These are phyloP conservation scores for Pica pica DNA, from an alignment of 2,113 vertebrate genomes.

Conservation along the genomic window DNA sequence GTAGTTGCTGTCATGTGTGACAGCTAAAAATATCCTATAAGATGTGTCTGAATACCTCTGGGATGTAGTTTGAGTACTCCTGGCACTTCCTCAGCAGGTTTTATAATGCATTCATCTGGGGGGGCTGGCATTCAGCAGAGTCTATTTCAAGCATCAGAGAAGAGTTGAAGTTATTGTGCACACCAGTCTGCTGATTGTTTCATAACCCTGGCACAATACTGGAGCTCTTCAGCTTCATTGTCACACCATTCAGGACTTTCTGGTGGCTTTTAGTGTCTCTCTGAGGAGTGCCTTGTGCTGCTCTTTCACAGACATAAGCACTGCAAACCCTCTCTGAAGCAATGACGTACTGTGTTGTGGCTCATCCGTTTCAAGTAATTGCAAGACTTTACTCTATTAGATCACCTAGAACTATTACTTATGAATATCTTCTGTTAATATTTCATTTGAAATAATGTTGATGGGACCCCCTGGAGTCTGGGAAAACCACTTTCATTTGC, in stretches of 20 bases:
- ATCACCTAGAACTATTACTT: slow-evolving; percentile 12
- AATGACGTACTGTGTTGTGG: not conserved
- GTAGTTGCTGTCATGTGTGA: slow-evolving; percentile 22
- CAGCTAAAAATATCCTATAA: slow-evolving; percentile 65
- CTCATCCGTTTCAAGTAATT: not conserved
- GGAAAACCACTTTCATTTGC: not conserved
- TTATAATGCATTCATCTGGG: slow-evolving; percentile 37
- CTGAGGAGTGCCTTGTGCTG: not conserved
- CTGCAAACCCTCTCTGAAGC: not conserved
- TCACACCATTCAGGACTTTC: not conserved
- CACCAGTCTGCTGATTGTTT: not conserved
- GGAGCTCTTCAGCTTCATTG: not conserved
- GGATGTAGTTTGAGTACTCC: slow-evolving; percentile 31
- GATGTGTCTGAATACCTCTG: slow-evolving; percentile 52
- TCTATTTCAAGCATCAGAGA: not conserved
- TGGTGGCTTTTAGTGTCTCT: slow-evolving; percentile 34
- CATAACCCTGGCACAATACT: not conserved
- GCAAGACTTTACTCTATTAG: not conserved
- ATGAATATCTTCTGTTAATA: slow-evolving; percentile 10
- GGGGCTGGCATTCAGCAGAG: slow-evolving; percentile 1
- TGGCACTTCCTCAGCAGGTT: slow-evolving; percentile 38
- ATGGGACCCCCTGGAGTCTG: not conserved
- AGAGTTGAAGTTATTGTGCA: not conserved
- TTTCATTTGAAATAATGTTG: slow-evolving; percentile 38
- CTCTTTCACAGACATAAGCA: not conserved